Base-by-base conservation (phyloP, 2,888 invertebrate species). In the Neoscelio sp. region DNA sequence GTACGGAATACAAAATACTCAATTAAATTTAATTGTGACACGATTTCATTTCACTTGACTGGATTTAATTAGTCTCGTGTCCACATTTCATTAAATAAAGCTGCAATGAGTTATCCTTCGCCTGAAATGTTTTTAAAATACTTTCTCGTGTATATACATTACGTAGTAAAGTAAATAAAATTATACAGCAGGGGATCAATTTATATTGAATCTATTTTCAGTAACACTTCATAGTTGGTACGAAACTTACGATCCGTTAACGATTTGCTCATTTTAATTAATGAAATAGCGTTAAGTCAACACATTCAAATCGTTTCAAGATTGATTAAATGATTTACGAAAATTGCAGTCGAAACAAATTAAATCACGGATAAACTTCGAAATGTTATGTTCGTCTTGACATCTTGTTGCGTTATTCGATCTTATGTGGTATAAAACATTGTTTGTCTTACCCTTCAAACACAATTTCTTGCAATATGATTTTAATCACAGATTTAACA, bases 401-500 rank as follows among this genome's bases (percentile, higher is more conserved):
- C n/a, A n/a, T n/a, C n/a, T n/a, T n/a, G n/a, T 26, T 60, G 8
- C n/a, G 17, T 52, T 65, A 28, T 48, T 56, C 23, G 33, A n/a
- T 56, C 48, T 54, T 33, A 46, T 8, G n/a, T n/a, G n/a, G n/a
- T n/a, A 13, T 10, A 10, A 54, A 15, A 46, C 12, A 20, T 28
- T 23, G 7, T 68, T 48, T 50, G 30, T 26, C 26, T 42, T 50
- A 65, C 23, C 35, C 30, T 65, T 58, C 58, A 65, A 74, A 42
- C 18, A 58, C 15, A 42, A 58, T 50, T 65, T 65, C 48, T 74
- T 38, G 20, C 17, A 35, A 13, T 48, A 44, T 17, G 15, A 58
- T 50, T 58, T 75, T 52, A 60, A 75, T 75, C 60, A 38, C 10
- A 50, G 44, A 52, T 67, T 67, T 58, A 75, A 52, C 60, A 26